Conservation (phyloP, 2,797 vertebrate genomes). For the Enoplosus armatus region DNA sequence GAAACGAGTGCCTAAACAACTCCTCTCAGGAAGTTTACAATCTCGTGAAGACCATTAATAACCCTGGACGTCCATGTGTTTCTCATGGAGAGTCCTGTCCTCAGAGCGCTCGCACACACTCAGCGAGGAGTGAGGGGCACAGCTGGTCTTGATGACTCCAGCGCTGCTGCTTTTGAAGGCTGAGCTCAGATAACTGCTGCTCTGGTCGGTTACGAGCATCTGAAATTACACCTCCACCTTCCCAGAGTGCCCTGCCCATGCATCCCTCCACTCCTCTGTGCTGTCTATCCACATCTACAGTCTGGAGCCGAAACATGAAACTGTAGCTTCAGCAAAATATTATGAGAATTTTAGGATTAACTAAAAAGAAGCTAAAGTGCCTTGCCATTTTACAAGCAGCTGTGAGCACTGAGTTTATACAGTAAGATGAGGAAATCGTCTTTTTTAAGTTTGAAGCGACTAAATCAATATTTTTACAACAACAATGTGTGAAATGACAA, state of each 20-base stretch:
- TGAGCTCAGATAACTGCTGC: conserved; percentile 78
- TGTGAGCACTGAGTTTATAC: not conserved
- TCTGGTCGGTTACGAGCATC: conserved; percentile 67
- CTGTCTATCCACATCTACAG: conserved; percentile 29
- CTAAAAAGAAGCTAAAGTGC: conserved; percentile 15
- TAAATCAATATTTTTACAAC: not conserved
- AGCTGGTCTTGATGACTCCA: conserved; percentile 76
- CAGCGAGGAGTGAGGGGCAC: conserved; percentile 79
- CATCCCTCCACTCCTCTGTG: conserved; percentile 11
- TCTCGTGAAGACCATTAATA: conserved; percentile 51
- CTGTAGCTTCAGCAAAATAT: conserved; percentile 2
- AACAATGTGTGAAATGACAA: not conserved
- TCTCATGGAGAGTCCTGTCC: conserved; percentile 40
- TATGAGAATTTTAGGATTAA: conserved; percentile 17
- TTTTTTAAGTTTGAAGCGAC: not conserved
- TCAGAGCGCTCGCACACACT: conserved; percentile 22
- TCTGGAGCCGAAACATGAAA: conserved; percentile 30
- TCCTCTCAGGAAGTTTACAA: conserved; percentile 54
- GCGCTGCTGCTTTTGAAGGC: conserved; percentile 64
- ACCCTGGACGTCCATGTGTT: conserved; percentile 48
- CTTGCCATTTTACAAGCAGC: not conserved
- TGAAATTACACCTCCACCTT: conserved; percentile 83
- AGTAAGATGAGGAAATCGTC: not conserved
- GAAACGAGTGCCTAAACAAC: not conserved
- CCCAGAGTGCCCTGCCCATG: conserved; percentile 47